These are phyloP conservation scores for Heliothis subflexa DNA, from an alignment of 1,140 invertebrate species.

Conservation along the genomic window DNA sequence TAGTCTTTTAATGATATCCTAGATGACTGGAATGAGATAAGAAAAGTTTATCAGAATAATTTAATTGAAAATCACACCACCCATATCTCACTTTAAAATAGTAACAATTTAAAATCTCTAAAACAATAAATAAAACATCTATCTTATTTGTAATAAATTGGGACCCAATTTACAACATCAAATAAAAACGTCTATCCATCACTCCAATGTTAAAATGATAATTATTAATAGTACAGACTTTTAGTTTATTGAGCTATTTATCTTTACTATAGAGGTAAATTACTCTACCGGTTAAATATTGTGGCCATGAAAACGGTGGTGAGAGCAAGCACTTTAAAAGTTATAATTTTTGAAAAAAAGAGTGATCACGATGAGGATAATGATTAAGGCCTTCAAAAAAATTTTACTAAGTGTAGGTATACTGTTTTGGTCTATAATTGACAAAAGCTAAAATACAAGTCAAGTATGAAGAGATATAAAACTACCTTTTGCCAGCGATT, in stretches of 20 bases:
- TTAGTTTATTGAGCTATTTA: conserved; percentile 50
- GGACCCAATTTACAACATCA: conserved; percentile 17
- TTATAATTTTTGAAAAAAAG: too few species aligned
- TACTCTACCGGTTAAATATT: conserved; percentile 41
- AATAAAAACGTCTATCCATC: conserved; percentile 32
- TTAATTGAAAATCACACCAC: conserved; percentile 1
- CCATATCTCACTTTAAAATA: conserved; percentile 6
- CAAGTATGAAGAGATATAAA: too few species aligned
- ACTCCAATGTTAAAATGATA: conserved; percentile 27
- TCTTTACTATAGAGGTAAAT: conserved; percentile 52
- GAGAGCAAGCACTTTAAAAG: too few species aligned
- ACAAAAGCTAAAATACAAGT: too few species aligned
- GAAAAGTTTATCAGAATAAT: not conserved
- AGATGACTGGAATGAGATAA: too few species aligned
- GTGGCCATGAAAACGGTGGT: not conserved
- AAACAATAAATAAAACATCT: conserved; percentile 28
- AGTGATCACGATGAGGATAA: too few species aligned
- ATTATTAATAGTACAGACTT: conserved; percentile 49
- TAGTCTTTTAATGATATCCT: too few species aligned
- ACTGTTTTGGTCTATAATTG: too few species aligned
- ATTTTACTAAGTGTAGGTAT: too few species aligned
- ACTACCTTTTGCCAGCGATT: too few species aligned
- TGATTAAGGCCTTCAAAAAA: too few species aligned
- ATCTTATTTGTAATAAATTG: conserved; percentile 24
- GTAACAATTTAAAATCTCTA: conserved; percentile 9